Evolutionary conservation across 2,113 vertebrate genomes (phyloP).

Genomic region (Pyrgilauda ruficollis): DNA sequence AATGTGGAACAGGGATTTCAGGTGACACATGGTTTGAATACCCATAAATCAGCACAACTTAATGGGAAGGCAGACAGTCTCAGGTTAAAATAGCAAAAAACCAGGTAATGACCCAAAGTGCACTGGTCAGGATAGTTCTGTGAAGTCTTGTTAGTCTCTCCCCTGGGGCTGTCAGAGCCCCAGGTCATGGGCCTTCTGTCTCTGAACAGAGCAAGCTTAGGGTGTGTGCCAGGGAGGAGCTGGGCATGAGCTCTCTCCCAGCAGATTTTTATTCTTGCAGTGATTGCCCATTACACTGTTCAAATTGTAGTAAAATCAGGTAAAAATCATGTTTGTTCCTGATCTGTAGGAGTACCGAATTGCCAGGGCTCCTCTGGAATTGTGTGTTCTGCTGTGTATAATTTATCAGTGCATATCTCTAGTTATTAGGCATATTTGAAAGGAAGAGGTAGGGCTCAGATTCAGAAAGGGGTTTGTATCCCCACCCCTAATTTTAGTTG

Average conservation of each 20-base stretch:
- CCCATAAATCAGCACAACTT: neutral
- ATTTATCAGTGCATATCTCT: neutral
- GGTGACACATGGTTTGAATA: neutral
- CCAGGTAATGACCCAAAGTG: neutral
- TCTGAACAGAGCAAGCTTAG: neutral
- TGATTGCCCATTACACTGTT: rapidly evolving
- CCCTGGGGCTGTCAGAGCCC: too few relatives aligned
- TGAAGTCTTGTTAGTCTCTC: neutral
- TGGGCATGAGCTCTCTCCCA: neutral
- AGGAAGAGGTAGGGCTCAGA: neutral
- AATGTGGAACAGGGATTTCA: neutral
- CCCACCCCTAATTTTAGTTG: neutral
- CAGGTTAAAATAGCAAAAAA: neutral
- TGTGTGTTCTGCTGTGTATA: neutral
- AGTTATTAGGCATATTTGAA: neutral
- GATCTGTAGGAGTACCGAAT: neutral
- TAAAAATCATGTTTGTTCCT: neutral
- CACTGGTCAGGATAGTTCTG: neutral
- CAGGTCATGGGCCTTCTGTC: neutral
- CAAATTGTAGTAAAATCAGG: neutral
- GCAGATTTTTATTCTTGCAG: neutral
- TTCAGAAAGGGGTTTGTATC: neutral
- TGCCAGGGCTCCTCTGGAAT: neutral
- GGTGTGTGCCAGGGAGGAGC: neutral
- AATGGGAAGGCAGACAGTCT: neutral